phyloP scores from a whole-genome alignment of 2,113 vertebrate genomes.

The Castor canadensis region DNA sequence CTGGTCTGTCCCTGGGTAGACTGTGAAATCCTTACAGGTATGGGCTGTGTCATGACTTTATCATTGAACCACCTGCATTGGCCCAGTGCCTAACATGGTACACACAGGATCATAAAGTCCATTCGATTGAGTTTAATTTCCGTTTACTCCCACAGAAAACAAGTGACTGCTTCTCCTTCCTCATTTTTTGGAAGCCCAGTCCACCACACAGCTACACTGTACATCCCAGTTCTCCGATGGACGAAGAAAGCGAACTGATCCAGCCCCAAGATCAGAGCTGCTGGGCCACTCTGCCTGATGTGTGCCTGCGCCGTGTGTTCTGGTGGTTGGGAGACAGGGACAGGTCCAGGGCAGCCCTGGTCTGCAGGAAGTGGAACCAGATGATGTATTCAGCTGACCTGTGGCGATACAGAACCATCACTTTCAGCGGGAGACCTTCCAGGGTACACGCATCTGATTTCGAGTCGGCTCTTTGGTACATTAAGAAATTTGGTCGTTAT shows the following conservation, averaged over 20 bases:
- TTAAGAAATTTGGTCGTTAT: conserved; percentile 83
- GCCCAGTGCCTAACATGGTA: not conserved
- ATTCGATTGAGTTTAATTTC: not conserved
- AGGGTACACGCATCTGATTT: conserved; percentile 60
- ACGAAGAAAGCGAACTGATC: conserved; percentile 21
- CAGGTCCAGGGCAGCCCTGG: conserved; percentile 81
- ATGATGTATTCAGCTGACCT: conserved; percentile 82
- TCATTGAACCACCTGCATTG: not conserved
- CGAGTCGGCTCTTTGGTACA: conserved; percentile 80
- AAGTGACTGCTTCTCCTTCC: conserved; percentile 41
- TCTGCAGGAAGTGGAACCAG: conserved; percentile 85
- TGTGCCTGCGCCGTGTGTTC: conserved; percentile 83
- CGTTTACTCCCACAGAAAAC: conserved; percentile 57
- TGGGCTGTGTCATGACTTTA: not conserved
- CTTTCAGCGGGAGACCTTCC: conserved; percentile 79
- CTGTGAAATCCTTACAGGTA: not conserved
- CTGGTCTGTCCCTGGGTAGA: not conserved
- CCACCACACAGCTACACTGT: not conserved
- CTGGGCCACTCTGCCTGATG: conserved; percentile 83
- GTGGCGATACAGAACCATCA: conserved; percentile 84
- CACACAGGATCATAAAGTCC: too few relatives aligned
- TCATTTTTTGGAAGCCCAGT: conserved; percentile 59
- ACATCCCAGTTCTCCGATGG: conserved; percentile 61
- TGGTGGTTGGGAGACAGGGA: conserved; percentile 82
- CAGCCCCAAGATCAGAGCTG: conserved; percentile 64